Evolutionary conservation across 1,140 invertebrate species (phyloP).

Genomic region (Helicoverpa armigera): DNA sequence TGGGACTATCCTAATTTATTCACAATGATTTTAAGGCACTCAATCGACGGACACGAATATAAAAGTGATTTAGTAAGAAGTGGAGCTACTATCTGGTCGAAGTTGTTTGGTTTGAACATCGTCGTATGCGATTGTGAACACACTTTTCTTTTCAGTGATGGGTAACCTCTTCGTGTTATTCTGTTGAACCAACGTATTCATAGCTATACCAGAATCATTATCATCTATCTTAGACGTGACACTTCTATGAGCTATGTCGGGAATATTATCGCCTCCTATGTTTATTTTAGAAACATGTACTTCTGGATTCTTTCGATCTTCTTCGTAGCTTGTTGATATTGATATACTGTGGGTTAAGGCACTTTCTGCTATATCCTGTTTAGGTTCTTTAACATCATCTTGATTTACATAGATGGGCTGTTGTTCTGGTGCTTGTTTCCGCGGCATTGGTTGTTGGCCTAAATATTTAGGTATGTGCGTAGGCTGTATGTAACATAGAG

Average conservation of each 20-base stretch:
- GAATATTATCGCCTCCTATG: constrained; percentile 75
- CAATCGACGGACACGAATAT: constrained; percentile 49
- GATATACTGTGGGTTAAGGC: constrained; percentile 82
- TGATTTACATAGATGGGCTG: constrained; percentile 85
- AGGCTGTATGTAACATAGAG: constrained; percentile 89
- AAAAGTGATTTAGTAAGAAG: constrained; percentile 76
- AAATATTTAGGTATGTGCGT: constrained; percentile 89
- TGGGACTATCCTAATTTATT: constrained; percentile 48
- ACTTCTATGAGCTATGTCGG: constrained; percentile 65
- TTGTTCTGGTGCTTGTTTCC: constrained; percentile 71
- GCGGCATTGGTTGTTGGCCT: constrained; percentile 85
- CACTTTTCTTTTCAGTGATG: constrained; percentile 95
- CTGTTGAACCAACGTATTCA: constrained; percentile 87
- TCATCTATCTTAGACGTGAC: constrained; percentile 86
- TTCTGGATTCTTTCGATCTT: constrained; percentile 72
- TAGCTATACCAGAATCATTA: constrained; percentile 92
- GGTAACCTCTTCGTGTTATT: constrained; percentile 89
- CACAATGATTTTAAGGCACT: constrained; percentile 66
- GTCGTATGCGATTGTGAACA: constrained; percentile 97
- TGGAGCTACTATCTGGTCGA: constrained; percentile 85
- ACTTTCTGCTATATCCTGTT: constrained; percentile 76
- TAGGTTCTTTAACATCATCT: constrained; percentile 75
- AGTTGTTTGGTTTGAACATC: constrained; percentile 89
- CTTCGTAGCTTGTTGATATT: constrained; percentile 79
- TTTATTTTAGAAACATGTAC: constrained; percentile 84